A percentile compares a stretch with the other conserved stretches of the same genome.
Conservation (phyloP, 2,113 vertebrate species). For the Sprattus sprattus region DNA sequence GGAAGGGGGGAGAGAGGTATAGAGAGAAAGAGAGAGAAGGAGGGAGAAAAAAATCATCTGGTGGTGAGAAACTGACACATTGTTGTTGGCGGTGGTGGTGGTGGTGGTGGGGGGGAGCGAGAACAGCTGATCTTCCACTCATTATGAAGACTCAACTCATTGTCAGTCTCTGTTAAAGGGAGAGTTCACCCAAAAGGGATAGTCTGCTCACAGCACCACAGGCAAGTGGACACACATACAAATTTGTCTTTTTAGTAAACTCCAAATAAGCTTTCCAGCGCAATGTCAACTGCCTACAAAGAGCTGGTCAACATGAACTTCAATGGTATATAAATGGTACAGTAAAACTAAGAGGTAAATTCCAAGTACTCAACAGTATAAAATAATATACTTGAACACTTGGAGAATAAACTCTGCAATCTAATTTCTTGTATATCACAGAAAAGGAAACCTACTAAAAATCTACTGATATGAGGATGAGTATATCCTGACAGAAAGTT, state of each 20-base stretch:
- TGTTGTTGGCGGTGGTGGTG: background rate
- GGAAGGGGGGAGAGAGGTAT: background rate
- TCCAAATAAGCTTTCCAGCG: background rate
- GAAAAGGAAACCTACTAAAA: no score
- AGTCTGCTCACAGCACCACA: background rate
- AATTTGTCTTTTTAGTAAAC: background rate
- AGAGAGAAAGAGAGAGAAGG: background rate
- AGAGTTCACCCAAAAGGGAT: background rate
- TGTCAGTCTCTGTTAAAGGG: background rate
- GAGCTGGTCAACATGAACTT: background rate
- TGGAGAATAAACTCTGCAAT: no score
- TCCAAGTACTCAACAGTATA: background rate
- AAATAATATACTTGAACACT: no score
- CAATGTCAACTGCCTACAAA: background rate
- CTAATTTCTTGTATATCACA: no score
- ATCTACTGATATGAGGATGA: no score
- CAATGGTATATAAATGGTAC: background rate
- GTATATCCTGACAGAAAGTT: no score
- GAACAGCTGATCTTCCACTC: constrained; percentile 18
- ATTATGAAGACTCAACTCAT: background rate
- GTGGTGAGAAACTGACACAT: background rate
- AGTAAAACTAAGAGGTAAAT: background rate
- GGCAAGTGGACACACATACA: background rate
- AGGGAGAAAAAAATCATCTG: background rate
- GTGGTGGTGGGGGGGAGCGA: background rate